Conservation (phyloP, 2,888 invertebrate genomes). For the Dicyrtomina minuta region DNA sequence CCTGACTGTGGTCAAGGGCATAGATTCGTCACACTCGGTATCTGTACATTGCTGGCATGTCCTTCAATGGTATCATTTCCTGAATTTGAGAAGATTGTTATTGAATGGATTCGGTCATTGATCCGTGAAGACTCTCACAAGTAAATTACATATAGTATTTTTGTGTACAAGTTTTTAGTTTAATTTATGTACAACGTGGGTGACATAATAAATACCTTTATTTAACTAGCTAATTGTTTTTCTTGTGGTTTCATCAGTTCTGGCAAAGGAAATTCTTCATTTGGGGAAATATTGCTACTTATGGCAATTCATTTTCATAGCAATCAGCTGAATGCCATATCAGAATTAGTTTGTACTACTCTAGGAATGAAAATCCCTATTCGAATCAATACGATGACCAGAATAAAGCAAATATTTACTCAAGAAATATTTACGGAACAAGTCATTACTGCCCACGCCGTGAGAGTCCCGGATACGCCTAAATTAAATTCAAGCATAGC, state of each 20-base stretch:
- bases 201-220: too few species aligned
- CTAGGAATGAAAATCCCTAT: slow-evolving; percentile 92
- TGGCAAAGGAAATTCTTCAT: slow-evolving; percentile 68
- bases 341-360: slow-evolving; percentile 89
- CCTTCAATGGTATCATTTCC: slow-evolving; percentile 76
- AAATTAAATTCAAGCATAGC: slow-evolving; percentile 85
- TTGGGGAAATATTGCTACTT: slow-evolving; percentile 91
- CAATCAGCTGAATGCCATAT: slow-evolving; percentile 88
- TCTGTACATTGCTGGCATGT: slow-evolving; percentile 92
- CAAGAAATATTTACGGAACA: slow-evolving; percentile 97
- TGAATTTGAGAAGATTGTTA: slow-evolving; percentile 80
- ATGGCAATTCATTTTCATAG: slow-evolving; percentile 98
- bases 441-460: slow-evolving; percentile 90
- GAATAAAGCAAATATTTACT: slow-evolving; percentile 90
- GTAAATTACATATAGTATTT: slow-evolving; percentile 54
- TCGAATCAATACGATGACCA: slow-evolving; percentile 79
- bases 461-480: slow-evolving; percentile 90
- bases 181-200: background rate
- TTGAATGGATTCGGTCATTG: slow-evolving; percentile 93
- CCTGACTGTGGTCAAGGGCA: slow-evolving; percentile 89
- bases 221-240: background rate
- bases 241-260: slow-evolving; percentile 30
- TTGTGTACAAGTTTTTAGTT: background rate
- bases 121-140: slow-evolving; percentile 85
- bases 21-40: slow-evolving; percentile 84